These are phyloP conservation scores for Stenurella melanura DNA, from an alignment of 2,888 invertebrate genomes.

Conservation along the genomic window DNA sequence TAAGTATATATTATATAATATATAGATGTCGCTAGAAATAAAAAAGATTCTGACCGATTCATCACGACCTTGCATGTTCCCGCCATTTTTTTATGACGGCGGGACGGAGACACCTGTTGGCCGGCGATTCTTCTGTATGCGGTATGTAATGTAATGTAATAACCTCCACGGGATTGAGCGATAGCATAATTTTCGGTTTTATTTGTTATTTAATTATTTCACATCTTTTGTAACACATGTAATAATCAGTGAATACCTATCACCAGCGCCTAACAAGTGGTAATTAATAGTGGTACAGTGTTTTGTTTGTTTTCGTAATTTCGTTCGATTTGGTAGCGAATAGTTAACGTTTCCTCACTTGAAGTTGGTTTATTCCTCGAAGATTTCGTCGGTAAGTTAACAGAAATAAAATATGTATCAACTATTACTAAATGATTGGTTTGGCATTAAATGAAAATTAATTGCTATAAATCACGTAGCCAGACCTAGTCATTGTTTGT, in stretches of 20 bases:
- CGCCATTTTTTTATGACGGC: not conserved
- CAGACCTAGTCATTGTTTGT: no score
- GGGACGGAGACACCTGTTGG: no score
- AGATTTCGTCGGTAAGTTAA: no score
- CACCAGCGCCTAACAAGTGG: not conserved
- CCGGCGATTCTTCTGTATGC: no score
- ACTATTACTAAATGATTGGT: no score
- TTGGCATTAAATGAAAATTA: no score
- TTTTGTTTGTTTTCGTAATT: not conserved
- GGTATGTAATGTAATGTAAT: not conserved
- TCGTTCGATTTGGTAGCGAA: not conserved
- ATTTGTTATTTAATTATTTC: no score
- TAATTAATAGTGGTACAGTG: not conserved
- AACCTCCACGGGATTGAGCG: not conserved
- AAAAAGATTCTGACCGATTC: not conserved
- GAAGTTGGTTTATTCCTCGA: no score
- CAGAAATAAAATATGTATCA: no score
- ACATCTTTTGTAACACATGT: not conserved
- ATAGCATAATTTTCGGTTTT: no score
- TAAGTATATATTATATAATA: not conserved
- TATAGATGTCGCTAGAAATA: not conserved
- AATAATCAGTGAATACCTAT: not conserved
- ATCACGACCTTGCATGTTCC: not conserved
- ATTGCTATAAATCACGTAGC: no score
- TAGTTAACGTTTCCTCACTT: no score